phyloP scores from a whole-genome alignment of 1,140 invertebrate genomes.

The Acromyrmex charruanus region DNA sequence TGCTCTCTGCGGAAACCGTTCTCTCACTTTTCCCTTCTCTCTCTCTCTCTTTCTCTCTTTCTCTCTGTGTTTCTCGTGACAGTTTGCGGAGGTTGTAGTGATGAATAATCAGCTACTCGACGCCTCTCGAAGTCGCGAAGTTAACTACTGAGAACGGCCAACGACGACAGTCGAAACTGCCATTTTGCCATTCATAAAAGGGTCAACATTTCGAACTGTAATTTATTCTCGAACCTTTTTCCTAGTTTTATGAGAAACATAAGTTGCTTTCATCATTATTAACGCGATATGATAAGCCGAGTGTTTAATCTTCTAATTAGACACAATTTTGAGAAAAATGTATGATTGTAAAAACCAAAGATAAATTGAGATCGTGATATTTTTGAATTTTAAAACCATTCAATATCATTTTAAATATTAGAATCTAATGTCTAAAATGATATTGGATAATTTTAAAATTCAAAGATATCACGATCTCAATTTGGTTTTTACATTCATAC shows the following conservation, averaged over 20 bases:
- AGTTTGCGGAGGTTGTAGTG: conserved; percentile 73
- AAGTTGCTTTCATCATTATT: neutral
- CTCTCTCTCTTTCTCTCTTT: neutral
- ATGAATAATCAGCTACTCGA: conserved; percentile 83
- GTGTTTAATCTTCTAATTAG: neutral
- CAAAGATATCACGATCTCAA: neutral
- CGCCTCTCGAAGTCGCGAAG: conserved; percentile 78
- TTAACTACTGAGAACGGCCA: conserved; percentile 77
- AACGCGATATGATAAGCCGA: neutral
- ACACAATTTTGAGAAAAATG: neutral
- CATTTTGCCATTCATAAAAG: neutral
- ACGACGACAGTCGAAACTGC: conserved; percentile 11
- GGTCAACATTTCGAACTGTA: neutral
- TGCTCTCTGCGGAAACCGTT: conserved; percentile 74
- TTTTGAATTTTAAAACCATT: neutral
- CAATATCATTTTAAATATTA: neutral
- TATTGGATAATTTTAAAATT: neutral
- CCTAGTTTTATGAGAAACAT: neutral
- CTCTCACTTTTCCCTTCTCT: conserved; percentile 62
- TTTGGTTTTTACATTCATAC: neutral
- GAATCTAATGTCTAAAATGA: too few relatives aligned
- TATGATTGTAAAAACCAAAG: neutral
- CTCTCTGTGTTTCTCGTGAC: conserved; percentile 42
- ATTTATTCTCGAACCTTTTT: neutral
- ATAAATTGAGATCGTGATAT: neutral